These are phyloP conservation scores for Bradypodion pumilum DNA, from an alignment of 2,797 vertebrate genomes.

Conservation along the genomic window DNA sequence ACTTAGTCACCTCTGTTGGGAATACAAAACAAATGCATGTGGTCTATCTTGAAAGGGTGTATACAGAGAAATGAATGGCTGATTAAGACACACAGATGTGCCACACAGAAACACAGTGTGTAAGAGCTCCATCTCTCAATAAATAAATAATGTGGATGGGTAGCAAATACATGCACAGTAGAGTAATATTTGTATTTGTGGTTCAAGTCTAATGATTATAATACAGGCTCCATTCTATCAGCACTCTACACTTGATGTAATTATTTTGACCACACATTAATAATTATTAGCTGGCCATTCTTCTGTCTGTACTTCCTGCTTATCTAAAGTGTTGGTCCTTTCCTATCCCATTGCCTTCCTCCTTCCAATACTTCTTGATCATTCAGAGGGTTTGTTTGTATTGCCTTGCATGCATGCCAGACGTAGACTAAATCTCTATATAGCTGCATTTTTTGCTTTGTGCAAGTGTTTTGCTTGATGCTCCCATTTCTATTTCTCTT, in stretches of 20 bases:
- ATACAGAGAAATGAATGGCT: background rate
- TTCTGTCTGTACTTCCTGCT: too few relatives aligned
- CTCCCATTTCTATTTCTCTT: rapidly evolving
- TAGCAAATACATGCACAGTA: background rate
- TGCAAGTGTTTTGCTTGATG: background rate
- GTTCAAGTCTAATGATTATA: background rate
- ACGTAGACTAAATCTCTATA: slow-evolving; percentile 30
- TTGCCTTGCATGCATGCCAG: slow-evolving; percentile 6
- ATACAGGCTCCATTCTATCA: background rate
- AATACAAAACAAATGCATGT: background rate
- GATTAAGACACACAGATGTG: background rate
- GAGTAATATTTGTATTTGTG: background rate
- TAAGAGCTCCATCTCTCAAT: background rate
- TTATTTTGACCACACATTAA: background rate
- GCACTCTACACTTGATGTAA: background rate
- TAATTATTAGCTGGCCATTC: background rate
- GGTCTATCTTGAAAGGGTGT: background rate
- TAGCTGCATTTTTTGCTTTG: background rate
- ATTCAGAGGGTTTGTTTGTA: background rate
- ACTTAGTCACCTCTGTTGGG: background rate
- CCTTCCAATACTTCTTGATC: background rate
- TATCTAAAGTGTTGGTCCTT: slow-evolving; percentile 2
- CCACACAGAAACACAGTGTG: background rate
- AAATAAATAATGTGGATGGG: background rate
- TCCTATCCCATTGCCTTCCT: slow-evolving; percentile 8